A percentile compares a stretch with the other conserved stretches of the same genome.
Conservation (phyloP, 2,113 vertebrate genomes). For the Paraplagusia blochii region DNA sequence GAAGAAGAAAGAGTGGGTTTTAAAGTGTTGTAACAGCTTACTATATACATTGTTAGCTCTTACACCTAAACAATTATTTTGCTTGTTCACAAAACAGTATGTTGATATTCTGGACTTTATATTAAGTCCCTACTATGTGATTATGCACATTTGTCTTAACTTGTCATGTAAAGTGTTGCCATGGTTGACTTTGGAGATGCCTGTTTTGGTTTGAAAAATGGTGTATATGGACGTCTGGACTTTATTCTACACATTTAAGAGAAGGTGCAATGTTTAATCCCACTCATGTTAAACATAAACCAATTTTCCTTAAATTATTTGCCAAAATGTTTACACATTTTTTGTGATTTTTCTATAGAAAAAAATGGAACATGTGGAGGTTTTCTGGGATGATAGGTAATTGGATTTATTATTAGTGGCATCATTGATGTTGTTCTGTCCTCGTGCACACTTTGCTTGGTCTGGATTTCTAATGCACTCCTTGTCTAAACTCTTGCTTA, state of each 20-base stretch:
- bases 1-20: conserved; percentile 27
- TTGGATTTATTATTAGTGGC: too few species aligned
- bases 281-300: conserved; percentile 12
- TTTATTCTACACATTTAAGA: conserved; percentile 6
- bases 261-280: not conserved
- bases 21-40: conserved; percentile 22
- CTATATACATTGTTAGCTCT: conserved; percentile 2
- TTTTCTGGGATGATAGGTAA: too few species aligned
- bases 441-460: too few species aligned
- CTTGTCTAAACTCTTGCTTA: too few species aligned
- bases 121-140: conserved; percentile 16
- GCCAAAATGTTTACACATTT: conserved; percentile 13
- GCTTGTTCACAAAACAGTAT: conserved; percentile 1
- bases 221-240: conserved; percentile 20
- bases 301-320: conserved; percentile 11
- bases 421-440: too few species aligned
- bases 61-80: conserved; percentile 4
- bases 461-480: too few species aligned
- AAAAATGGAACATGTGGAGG: too few species aligned
- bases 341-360: not conserved
- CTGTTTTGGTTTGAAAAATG: not conserved
- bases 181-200: conserved; percentile 19
- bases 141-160: conserved; percentile 24
- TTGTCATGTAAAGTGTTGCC: conserved; percentile 42
- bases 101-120: conserved; percentile 14